A percentile compares a stretch with the other conserved stretches of the same genome.
Conservation (phyloP, 2,797 vertebrate genomes). For the Graptemys geographica region DNA sequence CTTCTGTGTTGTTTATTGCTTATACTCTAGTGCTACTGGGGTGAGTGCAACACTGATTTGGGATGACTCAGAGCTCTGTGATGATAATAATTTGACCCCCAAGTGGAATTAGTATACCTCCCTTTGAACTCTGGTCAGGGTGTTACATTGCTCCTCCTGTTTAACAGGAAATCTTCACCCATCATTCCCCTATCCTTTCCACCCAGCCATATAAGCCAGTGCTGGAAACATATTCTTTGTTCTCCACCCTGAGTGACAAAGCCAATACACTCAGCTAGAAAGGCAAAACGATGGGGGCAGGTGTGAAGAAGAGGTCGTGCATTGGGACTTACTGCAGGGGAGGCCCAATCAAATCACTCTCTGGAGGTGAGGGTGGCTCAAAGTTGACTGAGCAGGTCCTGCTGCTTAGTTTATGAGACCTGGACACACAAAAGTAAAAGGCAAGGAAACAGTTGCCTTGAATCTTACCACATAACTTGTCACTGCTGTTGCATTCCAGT, state of each 20-base stretch:
- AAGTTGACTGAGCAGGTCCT: neutral
- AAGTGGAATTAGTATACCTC: neutral
- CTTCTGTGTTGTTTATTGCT: neutral
- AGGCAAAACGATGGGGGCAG: neutral
- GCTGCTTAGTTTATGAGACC: neutral
- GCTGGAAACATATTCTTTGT: neutral
- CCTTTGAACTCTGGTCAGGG: neutral
- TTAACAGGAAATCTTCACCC: neutral
- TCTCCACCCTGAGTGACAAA: neutral
- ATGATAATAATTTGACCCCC: neutral
- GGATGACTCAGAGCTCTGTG: neutral
- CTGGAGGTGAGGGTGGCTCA: neutral
- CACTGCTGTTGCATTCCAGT: conserved; percentile 77
- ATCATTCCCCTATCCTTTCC: neutral
- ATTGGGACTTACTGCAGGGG: neutral
- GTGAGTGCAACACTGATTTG: neutral
- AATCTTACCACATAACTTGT: conserved; percentile 81
- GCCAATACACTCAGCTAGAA: neutral
- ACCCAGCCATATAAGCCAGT: neutral
- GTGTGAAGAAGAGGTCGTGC: neutral
- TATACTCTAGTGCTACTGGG: neutral
- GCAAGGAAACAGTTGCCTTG: neutral
- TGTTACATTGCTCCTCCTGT: neutral
- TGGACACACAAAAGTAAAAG: neutral
- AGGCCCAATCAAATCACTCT: neutral